Evolutionary conservation across 2,113 vertebrate species (phyloP), one percentile per base, ranked within the genome.

Genomic region (Theristicus caerulescens): DNA sequence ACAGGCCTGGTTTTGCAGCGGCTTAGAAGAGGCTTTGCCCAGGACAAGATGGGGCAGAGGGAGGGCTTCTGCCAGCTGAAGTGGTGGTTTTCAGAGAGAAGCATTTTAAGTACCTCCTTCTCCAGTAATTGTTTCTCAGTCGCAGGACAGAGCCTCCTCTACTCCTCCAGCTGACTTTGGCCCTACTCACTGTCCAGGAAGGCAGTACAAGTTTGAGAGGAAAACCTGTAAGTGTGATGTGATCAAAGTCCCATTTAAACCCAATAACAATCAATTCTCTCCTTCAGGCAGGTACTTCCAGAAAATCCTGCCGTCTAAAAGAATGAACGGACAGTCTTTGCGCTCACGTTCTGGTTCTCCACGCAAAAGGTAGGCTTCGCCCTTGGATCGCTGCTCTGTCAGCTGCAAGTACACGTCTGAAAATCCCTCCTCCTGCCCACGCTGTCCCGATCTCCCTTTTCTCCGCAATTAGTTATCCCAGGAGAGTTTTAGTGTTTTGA

Each of bases 331-430:
- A 24, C 40, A 40, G 36, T 24, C 64, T 14, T 22, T 44, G 65
- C 7, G 4, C 38, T 55, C 11, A 0, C 0, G 0, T 57, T 65
- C 78, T 1, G 1, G 32, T 25, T 59, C 47, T 59, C 38, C 46
- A 20, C 1, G 1, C 31, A 31, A 12, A 71, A 9, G 36, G 73
- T 64, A 38, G 17, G 57, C 29, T 58, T 67, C 70, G 12, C 8
- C 54, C 44, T 34, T 7, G 26, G 66, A 36, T 44, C 8, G 3
- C 40, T 15, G 54, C 47, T 25, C 6, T 14, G 8, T 20, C 11
- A 16, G 25, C 40, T 73, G 42, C 57, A 76, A 21, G 42, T 36
- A 34, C 26, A 1, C 0, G 0, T 18, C 81, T 71, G 24, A 29
- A n/a, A 27, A 18, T 7, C 20, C 40, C 44, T 85, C 52, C 12